These are phyloP conservation scores for Colistium nudipinnis DNA, from an alignment of 2,113 vertebrate species.

Conservation along the genomic window DNA sequence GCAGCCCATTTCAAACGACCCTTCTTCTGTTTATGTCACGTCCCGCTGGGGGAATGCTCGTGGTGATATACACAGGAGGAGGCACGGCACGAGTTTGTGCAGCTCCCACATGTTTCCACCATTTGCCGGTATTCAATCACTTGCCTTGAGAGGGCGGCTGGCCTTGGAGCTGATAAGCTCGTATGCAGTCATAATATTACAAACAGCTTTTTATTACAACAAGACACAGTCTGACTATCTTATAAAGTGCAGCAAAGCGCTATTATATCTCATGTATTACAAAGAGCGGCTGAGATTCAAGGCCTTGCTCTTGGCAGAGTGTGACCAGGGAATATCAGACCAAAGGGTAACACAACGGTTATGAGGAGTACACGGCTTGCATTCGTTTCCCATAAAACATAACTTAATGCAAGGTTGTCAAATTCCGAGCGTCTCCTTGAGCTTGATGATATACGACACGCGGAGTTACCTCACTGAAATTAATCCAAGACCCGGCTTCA, in stretches of 20 bases:
- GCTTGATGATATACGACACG: conserved; percentile 45
- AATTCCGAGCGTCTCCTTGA: conserved; percentile 63
- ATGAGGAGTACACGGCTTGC: conserved; percentile 54
- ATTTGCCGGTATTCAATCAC: conserved; percentile 37
- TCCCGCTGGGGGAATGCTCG: conserved; percentile 43
- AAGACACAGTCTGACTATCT: conserved; percentile 54
- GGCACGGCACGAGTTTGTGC: conserved; percentile 42
- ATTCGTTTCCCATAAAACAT: conserved; percentile 68
- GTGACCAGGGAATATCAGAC: conserved; percentile 45
- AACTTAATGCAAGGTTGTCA: conserved; percentile 59
- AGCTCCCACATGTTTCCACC: conserved; percentile 67
- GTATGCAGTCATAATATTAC: conserved; percentile 50
- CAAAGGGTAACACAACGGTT: conserved; percentile 50
- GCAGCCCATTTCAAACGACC: conserved; percentile 51
- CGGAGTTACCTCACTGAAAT: conserved; percentile 56
- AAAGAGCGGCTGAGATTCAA: conserved; percentile 60
- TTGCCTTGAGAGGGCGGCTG: conserved; percentile 54
- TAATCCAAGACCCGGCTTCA: conserved; percentile 41
- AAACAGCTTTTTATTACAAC: conserved; percentile 60
- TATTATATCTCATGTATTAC: conserved; percentile 63
- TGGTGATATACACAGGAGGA: conserved; percentile 56
- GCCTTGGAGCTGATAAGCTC: conserved; percentile 64
- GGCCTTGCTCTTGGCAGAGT: conserved; percentile 64
- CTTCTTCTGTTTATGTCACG: conserved; percentile 65
- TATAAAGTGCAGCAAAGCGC: conserved; percentile 58